Conservation (phyloP, 2,888 invertebrate genomes). For the Eilema caniola region DNA sequence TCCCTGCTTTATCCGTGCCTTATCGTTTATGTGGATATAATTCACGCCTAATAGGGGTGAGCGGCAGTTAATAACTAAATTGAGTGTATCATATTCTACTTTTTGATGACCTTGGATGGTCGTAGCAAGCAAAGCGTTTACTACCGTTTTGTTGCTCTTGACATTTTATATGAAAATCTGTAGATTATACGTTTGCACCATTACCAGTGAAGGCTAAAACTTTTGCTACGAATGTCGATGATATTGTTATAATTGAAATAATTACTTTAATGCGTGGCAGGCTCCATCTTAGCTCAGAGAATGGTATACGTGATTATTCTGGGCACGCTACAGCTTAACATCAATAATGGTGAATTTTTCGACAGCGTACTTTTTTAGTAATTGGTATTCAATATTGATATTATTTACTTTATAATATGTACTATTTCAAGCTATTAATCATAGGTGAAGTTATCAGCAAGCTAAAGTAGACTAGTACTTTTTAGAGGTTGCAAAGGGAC, state of each 20-base stretch:
- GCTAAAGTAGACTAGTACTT: no score
- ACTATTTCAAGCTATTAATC: no score
- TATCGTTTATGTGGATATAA: no score
- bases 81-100: background rate
- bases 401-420: no score
- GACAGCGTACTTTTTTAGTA: no score
- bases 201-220: conserved; percentile 2
- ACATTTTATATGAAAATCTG: background rate
- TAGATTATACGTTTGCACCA: background rate
- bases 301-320: background rate
- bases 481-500: no score
- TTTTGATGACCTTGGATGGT: background rate
- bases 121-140: background rate
- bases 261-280: background rate
- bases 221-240: background rate
- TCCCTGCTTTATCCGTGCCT: no score
- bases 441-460: no score
- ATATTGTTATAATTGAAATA: background rate
- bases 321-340: background rate
- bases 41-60: background rate
- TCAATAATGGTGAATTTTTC: no score
- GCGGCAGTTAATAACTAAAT: background rate
- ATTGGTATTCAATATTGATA: no score
- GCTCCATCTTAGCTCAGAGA: background rate
- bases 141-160: conserved; percentile 2